Percentiles rank a stretch among this genome's conserved stretches.
Conservation (phyloP, 1,140 invertebrate genomes). For the Thaumetopoea pityocampa region DNA sequence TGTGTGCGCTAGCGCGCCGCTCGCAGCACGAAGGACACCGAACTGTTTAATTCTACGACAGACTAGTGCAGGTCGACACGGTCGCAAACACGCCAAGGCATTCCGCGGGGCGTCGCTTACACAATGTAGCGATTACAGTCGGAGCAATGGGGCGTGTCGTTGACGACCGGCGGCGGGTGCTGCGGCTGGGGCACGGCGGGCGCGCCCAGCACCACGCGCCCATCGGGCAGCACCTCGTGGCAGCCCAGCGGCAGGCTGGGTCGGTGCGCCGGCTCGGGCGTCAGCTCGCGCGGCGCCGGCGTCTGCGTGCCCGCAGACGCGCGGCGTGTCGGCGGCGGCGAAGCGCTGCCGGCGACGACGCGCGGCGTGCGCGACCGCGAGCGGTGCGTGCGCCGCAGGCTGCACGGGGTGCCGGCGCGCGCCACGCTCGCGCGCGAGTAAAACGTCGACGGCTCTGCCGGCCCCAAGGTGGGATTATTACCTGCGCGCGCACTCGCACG, state of each 20-base stretch:
- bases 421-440: slow-evolving; percentile 66
- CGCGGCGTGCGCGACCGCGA: slow-evolving; percentile 41
- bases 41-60: slow-evolving; percentile 27
- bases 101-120: slow-evolving; percentile 77
- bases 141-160: slow-evolving; percentile 80
- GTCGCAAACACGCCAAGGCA: slow-evolving; percentile 73
- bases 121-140: slow-evolving; percentile 85
- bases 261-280: slow-evolving; percentile 56
- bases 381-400: slow-evolving; percentile 41
- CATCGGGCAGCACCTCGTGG: slow-evolving; percentile 57
- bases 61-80: slow-evolving; percentile 62
- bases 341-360: slow-evolving; percentile 21
- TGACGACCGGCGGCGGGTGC: slow-evolving; percentile 49
- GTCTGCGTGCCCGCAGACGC: slow-evolving; percentile 39
- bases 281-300: slow-evolving; percentile 35
- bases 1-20: slow-evolving; percentile 20
- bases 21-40: slow-evolving; percentile 78
- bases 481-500: background rate
- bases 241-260: slow-evolving; percentile 71
- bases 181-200: slow-evolving; percentile 41
- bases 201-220: slow-evolving; percentile 51
- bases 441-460: slow-evolving; percentile 65
- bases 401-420: slow-evolving; percentile 54
- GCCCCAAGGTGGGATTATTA: slow-evolving; percentile 38
- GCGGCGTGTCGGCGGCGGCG: slow-evolving; percentile 22